A percentile compares a stretch with the other conserved stretches of the same genome.
These are phyloP conservation scores for Temnothorax nylanderi DNA, from an alignment of 1,140 invertebrate genomes.

Conservation along the genomic window DNA sequence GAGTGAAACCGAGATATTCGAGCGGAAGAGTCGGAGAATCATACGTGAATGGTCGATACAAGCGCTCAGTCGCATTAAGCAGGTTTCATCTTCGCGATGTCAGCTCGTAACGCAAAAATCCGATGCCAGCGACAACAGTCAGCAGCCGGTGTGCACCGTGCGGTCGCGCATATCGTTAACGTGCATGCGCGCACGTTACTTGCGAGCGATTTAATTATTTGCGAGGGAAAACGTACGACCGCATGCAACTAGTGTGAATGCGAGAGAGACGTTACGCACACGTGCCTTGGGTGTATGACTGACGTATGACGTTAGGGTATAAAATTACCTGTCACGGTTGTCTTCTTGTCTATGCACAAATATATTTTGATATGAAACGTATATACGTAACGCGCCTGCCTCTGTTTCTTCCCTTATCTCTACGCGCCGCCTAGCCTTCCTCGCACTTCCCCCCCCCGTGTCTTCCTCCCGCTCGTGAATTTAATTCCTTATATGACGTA, in stretches of 20 bases:
- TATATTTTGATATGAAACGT: slow-evolving; percentile 86
- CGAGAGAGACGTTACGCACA: slow-evolving; percentile 49
- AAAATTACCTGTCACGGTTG: slow-evolving; percentile 84
- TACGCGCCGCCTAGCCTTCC: background rate
- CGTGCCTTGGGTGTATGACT: slow-evolving; percentile 72
- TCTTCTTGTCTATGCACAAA: slow-evolving; percentile 86
- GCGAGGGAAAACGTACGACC: slow-evolving; percentile 27
- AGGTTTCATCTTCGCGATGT: slow-evolving; percentile 76
- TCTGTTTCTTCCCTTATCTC: slow-evolving; percentile 61
- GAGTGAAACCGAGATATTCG: background rate
- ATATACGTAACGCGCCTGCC: slow-evolving; percentile 37
- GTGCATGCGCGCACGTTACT: slow-evolving; percentile 19
- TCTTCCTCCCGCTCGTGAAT: background rate
- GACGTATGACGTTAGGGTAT: slow-evolving; percentile 82
- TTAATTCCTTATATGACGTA: background rate
- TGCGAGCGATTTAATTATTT: slow-evolving; percentile 60
- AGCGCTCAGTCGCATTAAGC: slow-evolving; percentile 78
- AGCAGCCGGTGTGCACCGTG: slow-evolving; percentile 17
- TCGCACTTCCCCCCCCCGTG: background rate
- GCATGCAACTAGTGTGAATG: slow-evolving; percentile 44
- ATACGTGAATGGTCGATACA: slow-evolving; percentile 66
- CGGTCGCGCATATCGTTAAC: slow-evolving; percentile 9
- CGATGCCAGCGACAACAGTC: slow-evolving; percentile 58
- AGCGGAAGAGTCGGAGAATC: slow-evolving; percentile 58
- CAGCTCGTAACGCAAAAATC: slow-evolving; percentile 78